Base-by-base conservation (phyloP, 2,113 vertebrate species). In the Catharus bicknelli region DNA sequence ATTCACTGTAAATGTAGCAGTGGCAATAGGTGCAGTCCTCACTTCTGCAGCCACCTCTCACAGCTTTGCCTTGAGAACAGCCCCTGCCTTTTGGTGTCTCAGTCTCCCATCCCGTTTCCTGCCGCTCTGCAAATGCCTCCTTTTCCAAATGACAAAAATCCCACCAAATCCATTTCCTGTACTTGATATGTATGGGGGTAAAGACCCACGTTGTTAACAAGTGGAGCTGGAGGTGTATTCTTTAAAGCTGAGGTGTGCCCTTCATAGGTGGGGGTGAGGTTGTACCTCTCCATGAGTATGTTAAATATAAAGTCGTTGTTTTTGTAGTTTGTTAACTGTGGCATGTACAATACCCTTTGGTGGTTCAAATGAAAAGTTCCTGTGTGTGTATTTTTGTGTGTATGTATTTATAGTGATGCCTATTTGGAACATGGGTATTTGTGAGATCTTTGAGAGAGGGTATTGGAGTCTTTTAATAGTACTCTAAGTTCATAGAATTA, bases 321-420 rank as follows among this genome's bases (percentile, higher is more conserved):
- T 68, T 53, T 74, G 25, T 53, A 26, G 6, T 32, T 69, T 27
- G 36, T 40, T 63, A 80, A 15, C 32, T 79, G 17, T 68, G 36
- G 26, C 15, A 1, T 14, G 7, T 58, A 29, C 59, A 57, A n/a
- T 30, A 83, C 12, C 21, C 36, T 55, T 42, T 42, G 51, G 25
- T 47, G 51, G 13, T 70, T 55, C 38, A 63, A 70, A 81, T 55
- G 3, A 53, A 54, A 73, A 67, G 16, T 77, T 88, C 59, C 43
- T 32, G 4, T 2, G 0, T 22, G 5, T 42, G 4, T 30, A 3
- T 20, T 11, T 66, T 12, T 72, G 8, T 40, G 4, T 45, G 27
- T 50, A 5, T 67, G 6, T 55, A 11, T 43, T 29, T 74, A 19
- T 25, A 59, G 51, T 16, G 23, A n/a, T 74, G 17, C 42, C 16